A percentile compares a stretch with the other conserved stretches of the same genome.
Evolutionary conservation across 2,113 vertebrate species (phyloP).

Genomic region (Syngnathus floridae): DNA sequence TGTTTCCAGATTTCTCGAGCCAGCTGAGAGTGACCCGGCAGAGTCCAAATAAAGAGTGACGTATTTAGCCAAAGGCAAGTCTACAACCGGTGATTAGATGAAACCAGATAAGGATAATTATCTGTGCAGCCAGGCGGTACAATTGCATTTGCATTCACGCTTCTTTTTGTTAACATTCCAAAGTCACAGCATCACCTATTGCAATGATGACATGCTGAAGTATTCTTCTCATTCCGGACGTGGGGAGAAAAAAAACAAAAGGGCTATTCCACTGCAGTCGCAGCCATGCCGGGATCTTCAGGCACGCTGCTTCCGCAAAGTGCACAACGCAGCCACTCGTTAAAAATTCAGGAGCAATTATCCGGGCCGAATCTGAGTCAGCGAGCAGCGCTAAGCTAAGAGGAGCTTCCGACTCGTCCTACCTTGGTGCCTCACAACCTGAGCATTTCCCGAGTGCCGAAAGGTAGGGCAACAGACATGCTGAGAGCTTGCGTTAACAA

Average conservation of each 20-base stretch:
- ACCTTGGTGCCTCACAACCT: constrained; percentile 33
- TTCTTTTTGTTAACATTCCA: constrained; percentile 6
- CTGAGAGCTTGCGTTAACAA: constrained; percentile 48
- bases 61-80: not conserved
- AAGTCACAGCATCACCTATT: constrained; percentile 8
- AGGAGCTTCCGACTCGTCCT: constrained; percentile 25
- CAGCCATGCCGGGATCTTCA: constrained; percentile 34
- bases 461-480: constrained; percentile 39
- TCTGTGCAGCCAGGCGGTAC: not conserved
- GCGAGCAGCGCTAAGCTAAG: constrained; percentile 34
- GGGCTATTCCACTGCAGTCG: constrained; percentile 2
- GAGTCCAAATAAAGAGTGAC: not conserved
- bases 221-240: not conserved
- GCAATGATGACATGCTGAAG: not conserved
- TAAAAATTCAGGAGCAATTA: constrained; percentile 70
- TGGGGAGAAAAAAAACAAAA: constrained; percentile 1
- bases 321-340: constrained; percentile 47
- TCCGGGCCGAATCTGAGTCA: constrained; percentile 47
- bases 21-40: not conserved
- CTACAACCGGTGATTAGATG: not conserved
- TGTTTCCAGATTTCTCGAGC: not conserved
- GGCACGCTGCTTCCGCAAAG: constrained; percentile 43
- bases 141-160: not conserved
- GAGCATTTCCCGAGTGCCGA: constrained; percentile 39
- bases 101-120: not conserved